A percentile compares a stretch with the other conserved stretches of the same genome.
Evolutionary conservation across 2,888 invertebrate species (phyloP).

Genomic region (Ptychoptera albimana): DNA sequence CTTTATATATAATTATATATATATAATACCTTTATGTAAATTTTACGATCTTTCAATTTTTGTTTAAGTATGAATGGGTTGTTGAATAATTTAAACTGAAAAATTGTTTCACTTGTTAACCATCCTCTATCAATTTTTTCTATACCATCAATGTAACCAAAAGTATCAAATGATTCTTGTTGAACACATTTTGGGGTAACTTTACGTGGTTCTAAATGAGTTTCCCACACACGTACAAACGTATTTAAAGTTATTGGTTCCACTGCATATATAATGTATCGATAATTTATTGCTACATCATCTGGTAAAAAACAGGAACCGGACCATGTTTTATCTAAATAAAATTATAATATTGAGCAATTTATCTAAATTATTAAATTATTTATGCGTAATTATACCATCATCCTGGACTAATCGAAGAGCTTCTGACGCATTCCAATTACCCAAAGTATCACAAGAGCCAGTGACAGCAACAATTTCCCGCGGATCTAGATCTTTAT

Average conservation of each 20-base stretch:
- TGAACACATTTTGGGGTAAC: slow-evolving; percentile 35
- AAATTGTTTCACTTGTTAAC: slow-evolving; percentile 65
- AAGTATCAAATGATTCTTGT: slow-evolving; percentile 34
- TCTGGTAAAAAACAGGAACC: slow-evolving; percentile 46
- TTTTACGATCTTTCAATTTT: slow-evolving; percentile 45
- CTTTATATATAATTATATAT: background rate
- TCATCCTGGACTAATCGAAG: slow-evolving; percentile 35
- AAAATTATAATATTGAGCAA: background rate
- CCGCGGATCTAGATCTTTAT: slow-evolving; percentile 33
- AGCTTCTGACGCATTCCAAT: slow-evolving; percentile 48
- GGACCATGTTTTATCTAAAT: slow-evolving; percentile 42
- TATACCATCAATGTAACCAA: slow-evolving; percentile 45
- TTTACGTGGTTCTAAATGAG: slow-evolving; percentile 48
- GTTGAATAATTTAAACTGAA: slow-evolving; percentile 71
- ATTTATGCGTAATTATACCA: slow-evolving; percentile 14
- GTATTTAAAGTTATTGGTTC: slow-evolving; percentile 37
- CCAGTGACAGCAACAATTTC: slow-evolving; percentile 59
- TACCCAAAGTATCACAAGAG: slow-evolving; percentile 47
- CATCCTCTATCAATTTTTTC: slow-evolving; percentile 59
- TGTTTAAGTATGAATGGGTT: slow-evolving; percentile 63
- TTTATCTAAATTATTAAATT: background rate
- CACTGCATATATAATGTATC: slow-evolving; percentile 59
- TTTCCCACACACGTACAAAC: slow-evolving; percentile 67
- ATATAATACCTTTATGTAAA: slow-evolving; percentile 46
- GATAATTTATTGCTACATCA: slow-evolving; percentile 48